Evolutionary conservation across 2,113 vertebrate species (phyloP), one percentile per base, ranked within the genome.

Genomic region (Sylvietta virens): DNA sequence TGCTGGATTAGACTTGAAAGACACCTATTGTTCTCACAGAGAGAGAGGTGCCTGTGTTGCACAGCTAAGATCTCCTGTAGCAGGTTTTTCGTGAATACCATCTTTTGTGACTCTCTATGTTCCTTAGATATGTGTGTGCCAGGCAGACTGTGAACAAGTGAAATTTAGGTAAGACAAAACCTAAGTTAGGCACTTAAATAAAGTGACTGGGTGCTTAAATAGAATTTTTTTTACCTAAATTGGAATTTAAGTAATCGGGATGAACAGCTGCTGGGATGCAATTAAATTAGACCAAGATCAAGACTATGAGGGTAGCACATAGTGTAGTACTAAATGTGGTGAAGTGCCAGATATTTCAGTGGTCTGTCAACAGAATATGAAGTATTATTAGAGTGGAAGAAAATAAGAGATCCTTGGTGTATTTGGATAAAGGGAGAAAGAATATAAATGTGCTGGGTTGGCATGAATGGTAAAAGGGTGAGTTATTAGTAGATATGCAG

Each of bases 391-490:
- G 27, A 67, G 6, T 78, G 11, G 22, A 90, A 60, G 6, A 81
- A 92, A 78, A 40, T 57, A 70, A 66, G 53, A 67, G 44, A 28
- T 45, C 22, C 8, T 62, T 1, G 1, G 24, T 81, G 17, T 58
- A 72, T 91, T 10, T 1, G 7, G 7, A 60, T 74, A 74, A 71
- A 92, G 56, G 6, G 23, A 77, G 47, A 3, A 48, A 70, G 45
- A 73, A 66, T 45, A 9, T 27, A 42, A 57, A n/a, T n/a, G n/a
- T n/a, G n/a, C n/a, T n/a, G n/a, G n/a, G n/a, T n/a, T n/a, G n/a
- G n/a, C n/a, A n/a, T n/a, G n/a, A n/a, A n/a, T n/a, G 0, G 0
- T 83, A 33, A 76, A 81, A 60, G 7, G 20, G 4, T 11, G 76
- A 37, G 5, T 51, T 58, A 24, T 17, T 61, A n/a, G 14, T 72